A percentile compares a stretch with the other conserved stretches of the same genome.
phyloP scores from a whole-genome alignment of 2,113 vertebrate genomes.

The Haplochromis vanheusdeni region DNA sequence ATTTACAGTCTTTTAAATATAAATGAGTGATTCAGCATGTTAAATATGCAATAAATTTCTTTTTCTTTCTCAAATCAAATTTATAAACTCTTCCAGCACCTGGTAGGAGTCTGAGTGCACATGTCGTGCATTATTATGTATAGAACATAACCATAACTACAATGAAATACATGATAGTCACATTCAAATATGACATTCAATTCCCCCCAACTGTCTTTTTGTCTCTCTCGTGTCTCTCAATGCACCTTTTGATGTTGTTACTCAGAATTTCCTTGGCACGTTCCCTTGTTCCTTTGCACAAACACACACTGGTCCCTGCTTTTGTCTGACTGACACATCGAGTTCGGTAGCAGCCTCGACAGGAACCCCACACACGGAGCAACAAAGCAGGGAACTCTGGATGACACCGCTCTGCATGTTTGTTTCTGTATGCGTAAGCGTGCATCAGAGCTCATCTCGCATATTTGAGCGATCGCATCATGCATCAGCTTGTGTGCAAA shows the following conservation, averaged over 20 bases:
- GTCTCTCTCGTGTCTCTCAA: background rate
- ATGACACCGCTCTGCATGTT: slow-evolving; percentile 25
- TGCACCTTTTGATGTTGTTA: slow-evolving; percentile 4
- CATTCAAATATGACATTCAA: slow-evolving; percentile 6
- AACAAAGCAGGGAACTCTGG: slow-evolving; percentile 33
- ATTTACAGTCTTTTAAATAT: background rate
- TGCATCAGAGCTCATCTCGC: background rate
- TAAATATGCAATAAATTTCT: background rate
- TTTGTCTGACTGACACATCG: slow-evolving; percentile 63
- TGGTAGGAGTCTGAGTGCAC: background rate
- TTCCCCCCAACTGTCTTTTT: background rate
- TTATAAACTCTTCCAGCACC: background rate
- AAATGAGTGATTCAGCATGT: background rate
- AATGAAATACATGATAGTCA: background rate
- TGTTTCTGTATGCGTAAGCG: background rate
- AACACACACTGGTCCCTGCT: background rate
- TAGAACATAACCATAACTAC: background rate
- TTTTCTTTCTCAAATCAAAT: background rate
- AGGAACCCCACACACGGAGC: slow-evolving; percentile 45
- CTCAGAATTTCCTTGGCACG: background rate
- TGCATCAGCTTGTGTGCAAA: background rate
- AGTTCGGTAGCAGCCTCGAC: slow-evolving; percentile 57
- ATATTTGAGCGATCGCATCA: background rate
- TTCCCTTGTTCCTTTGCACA: background rate
- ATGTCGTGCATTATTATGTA: background rate